Conservation (phyloP, 2,113 vertebrate genomes). For the Serilophus lunatus region DNA sequence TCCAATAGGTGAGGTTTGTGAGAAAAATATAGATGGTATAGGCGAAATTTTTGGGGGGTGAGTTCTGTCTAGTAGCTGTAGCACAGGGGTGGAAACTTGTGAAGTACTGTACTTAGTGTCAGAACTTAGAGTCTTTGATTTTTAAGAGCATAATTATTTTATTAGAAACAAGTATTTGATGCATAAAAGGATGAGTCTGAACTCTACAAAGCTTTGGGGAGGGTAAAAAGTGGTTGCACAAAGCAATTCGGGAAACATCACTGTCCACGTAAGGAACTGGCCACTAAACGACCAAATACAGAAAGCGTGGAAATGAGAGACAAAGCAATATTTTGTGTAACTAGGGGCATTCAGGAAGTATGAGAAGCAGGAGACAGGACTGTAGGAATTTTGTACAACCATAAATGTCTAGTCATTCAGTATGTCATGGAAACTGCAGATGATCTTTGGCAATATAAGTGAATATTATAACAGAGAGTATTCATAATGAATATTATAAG, state of each 20-base stretch:
- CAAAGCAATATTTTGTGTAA: conserved; percentile 6
- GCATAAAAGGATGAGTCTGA: neutral
- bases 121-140: neutral
- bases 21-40: neutral
- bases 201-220: neutral
- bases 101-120: neutral
- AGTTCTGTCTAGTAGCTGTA: neutral
- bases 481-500: neutral
- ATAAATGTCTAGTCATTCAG: neutral
- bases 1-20: neutral
- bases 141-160: neutral
- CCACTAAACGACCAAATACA: neutral
- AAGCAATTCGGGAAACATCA: neutral
- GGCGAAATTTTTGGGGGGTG: neutral
- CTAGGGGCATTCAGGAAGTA: conserved; percentile 1
- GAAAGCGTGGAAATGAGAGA: neutral
- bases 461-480: neutral
- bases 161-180: neutral
- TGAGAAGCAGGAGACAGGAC: conserved; percentile 7
- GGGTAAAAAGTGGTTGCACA: neutral
- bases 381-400: neutral
- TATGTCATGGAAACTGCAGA: neutral
- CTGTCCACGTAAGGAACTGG: neutral
- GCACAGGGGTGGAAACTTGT: neutral
- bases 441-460: neutral